Evolutionary conservation across 2,797 vertebrate species (phyloP).

Genomic region (Megaceryle alcyon): DNA sequence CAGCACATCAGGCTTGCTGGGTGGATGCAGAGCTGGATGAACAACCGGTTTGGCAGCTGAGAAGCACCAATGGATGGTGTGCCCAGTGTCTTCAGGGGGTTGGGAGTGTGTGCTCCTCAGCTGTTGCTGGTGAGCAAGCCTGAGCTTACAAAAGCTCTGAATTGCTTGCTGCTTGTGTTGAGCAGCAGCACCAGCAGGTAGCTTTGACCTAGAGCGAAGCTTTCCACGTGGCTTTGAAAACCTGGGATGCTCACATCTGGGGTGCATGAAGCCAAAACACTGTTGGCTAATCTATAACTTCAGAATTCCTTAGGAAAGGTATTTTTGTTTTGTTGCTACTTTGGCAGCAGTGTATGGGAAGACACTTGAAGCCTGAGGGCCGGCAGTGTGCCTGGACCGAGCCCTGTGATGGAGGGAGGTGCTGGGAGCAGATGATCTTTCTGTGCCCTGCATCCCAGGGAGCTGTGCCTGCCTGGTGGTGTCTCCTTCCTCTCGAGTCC

Average conservation of each 20-base stretch:
- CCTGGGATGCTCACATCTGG: neutral
- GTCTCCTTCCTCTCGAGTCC: neutral
- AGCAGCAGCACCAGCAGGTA: neutral
- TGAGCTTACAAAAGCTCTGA: accelerated
- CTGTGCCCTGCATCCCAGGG: accelerated
- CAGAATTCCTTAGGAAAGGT: neutral
- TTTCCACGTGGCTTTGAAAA: neutral
- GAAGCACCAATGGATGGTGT: neutral
- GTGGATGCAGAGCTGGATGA: neutral
- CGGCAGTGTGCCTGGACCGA: accelerated
- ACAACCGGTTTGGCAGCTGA: accelerated
- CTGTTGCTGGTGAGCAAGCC: neutral
- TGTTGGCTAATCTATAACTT: neutral
- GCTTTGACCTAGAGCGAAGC: neutral
- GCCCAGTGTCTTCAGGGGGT: accelerated
- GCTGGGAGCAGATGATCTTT: neutral
- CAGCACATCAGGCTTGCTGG: accelerated
- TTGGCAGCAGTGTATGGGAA: neutral
- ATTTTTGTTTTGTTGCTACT: accelerated
- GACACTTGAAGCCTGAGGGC: neutral
- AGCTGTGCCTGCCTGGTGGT: neutral
- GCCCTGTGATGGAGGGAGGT: neutral
- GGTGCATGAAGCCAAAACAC: accelerated
- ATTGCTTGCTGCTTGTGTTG: neutral
- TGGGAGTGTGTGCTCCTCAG: accelerated